Evolutionary conservation across 2,888 invertebrate species (phyloP), one percentile per base, ranked within the genome.

Genomic region (Rhopalosiphum nymphaeae): DNA sequence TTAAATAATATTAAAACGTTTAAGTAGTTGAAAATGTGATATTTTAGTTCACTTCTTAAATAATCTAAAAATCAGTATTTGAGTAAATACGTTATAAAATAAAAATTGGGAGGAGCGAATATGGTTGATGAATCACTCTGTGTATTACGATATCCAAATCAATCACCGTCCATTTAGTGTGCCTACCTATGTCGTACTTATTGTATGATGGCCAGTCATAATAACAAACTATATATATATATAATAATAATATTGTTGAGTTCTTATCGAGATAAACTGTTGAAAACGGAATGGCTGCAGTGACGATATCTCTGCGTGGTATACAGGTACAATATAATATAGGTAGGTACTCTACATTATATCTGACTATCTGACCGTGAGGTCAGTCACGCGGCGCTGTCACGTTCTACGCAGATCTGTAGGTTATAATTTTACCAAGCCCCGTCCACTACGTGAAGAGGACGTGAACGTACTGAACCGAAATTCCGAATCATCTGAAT

Each of bases 391-490:
- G 92, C 88, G 44, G 78, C 13, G 88, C 78, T 78, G 88, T 78
- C 53, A 92, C 92, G 92, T 92, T 78, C 42, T 56, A 78, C 53
- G 25, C n/a, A 53, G 78, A 44, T 87, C 67, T 21, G 78, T 36
- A 67, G 61, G 42, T 61, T 92, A 42, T 88, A 88, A 42, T 92
- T 92, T 92, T 42, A 86, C 61, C 61, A 36, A 61, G 49, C 92
- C 92, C 53, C 78, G 21, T 61, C 89, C 46, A 67, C 49, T 49
- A 26, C 42, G 46, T 25, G 1, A 11, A 92, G 67, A 92, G 88
- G 92, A 89, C 78, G 88, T 78, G 78, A 56, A 89, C 53, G 88
- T 92, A 88, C 88, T 78, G 88, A 92, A 92, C 92, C 92, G 78
- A 92, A 89, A 78, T 89, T 92, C 92, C 88, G 67, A 89, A 78